phyloP scores from a whole-genome alignment of 1,140 invertebrate species.

The Lutraria rhynchaena region DNA sequence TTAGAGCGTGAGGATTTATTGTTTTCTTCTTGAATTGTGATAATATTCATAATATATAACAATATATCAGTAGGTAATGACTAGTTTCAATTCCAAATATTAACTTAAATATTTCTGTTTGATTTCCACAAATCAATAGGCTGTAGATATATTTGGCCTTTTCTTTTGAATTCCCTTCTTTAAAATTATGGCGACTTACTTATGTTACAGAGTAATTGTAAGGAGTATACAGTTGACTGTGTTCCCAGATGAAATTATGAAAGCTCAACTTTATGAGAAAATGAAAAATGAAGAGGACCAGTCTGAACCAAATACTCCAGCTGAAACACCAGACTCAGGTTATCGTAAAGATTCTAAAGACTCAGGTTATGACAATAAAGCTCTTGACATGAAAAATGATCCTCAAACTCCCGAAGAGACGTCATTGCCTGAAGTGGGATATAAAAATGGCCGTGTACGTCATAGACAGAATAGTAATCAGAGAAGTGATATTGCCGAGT shows the following conservation, averaged over 20 bases:
- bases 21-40: too few species aligned
- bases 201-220: constrained; percentile 64
- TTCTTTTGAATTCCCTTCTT: too few species aligned
- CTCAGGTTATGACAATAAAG: constrained; percentile 52
- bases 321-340: constrained; percentile 43
- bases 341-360: constrained; percentile 47
- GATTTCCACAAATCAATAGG: too few species aligned
- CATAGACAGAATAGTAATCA: constrained; percentile 54
- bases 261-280: constrained; percentile 67
- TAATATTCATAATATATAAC: too few species aligned
- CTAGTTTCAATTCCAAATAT: too few species aligned
- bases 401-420: background rate
- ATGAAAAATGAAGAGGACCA: constrained; percentile 19
- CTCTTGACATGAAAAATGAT: constrained; percentile 53
- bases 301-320: constrained; percentile 14
- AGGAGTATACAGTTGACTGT: constrained; percentile 65
- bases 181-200: background rate
- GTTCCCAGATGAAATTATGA: constrained; percentile 66
- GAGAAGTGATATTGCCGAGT: constrained; percentile 21
- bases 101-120: too few species aligned
- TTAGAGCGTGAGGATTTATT: too few species aligned
- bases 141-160: too few species aligned
- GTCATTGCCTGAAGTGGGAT: background rate
- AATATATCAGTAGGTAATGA: too few species aligned
- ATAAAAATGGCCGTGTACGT: constrained; percentile 36